Base-by-base conservation (phyloP, 2,797 vertebrate genomes). In the Parauchenoglanis ngamensis region DNA sequence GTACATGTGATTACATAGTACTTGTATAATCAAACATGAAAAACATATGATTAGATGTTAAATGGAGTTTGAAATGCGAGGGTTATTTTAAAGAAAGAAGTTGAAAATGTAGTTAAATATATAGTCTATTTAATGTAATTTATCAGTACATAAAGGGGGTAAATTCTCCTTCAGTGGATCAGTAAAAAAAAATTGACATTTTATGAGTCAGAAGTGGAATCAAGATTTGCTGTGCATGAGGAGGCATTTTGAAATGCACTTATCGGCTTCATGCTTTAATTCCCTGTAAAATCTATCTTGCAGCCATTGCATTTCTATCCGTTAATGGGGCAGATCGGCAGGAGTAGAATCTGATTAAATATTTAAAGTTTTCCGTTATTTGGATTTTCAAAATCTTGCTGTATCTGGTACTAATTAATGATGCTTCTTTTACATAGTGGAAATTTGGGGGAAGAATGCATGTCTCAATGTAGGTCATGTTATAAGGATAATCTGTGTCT, bases 181-280 rank as follows among this genome's bases (percentile, higher is more conserved):
- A 73, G 52, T 61, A 59, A 59, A 28, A 40, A 40, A 67, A 86
- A 86, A 0, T 8, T 86, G 54, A 87, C 40, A 65, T 87, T 87
- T 63, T 59, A 82, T 25, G 46, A 72, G 65, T 82, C 79, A 12
- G 44, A 87, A 52, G 52, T 28, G 8, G 57, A 49, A 73, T 46
- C n/a, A 52, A 63, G 67, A 65, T 65, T 73, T 59, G 54, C 31
- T 86, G 67, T 82, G 72, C n/a, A 23, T 68, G 54, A 73, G 56
- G 75, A 87, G 21, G 54, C 67, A 81, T 72, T 61, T 63, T 61
- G n/a, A 61, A 73, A 72, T 31, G 85, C 85, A 63, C 40, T 85
- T 7, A 52, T 31, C 56, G 21, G 56, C 54, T 75, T 85, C 15
- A 85, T 46, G 70, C 70, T 75, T 63, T 76, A 49, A 61, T 85